Base-by-base conservation (phyloP, 2,113 vertebrate genomes). In the Hypomesus transpacificus region DNA sequence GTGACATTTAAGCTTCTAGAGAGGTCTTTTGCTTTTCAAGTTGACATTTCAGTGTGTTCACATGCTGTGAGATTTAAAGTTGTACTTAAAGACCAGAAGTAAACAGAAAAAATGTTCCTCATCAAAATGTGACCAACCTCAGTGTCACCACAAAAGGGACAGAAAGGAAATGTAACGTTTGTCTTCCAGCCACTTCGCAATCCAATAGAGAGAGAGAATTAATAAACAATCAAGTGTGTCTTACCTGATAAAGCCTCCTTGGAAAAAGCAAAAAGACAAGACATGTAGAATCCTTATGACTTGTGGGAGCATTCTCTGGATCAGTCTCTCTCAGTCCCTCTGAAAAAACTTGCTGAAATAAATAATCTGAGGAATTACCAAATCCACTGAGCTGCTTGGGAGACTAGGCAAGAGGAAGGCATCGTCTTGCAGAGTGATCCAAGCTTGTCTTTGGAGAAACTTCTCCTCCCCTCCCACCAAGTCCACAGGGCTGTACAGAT, bases 161-260 rank as follows among this genome's bases (percentile, higher is more conserved):
- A 24, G 20, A 24, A 14, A 65, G 18, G 14, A n/a, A 14, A 69
- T 22, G 5, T 20, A 39, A 3, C 17, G 31, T 54, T 70, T 7
- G 7, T 59, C 21, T 20, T 24, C 17, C 17, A 58, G 21, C 1
- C 57, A 59, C 51, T 18, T 16, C 51, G 1, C 16, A 61, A 3
- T 26, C 18, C 1, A 79, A 87, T 86, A 88, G 85, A 88, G 86
- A 2, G 78, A 22, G n/a, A 34, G 2, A 77, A 77, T 54, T 54
- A 68, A 39, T n/a, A 46, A 5, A 65, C 26, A 22, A 46, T 46
- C 20, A 0, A 59, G 24, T 39, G 60, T 69, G 53, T 71, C 90
- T 91, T 81, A 92, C 91, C 91, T 92, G 89, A 92, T 88, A 76
- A 92, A 90, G 84, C 88, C 88, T 82, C 89, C 88, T 78, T 91